These are phyloP conservation scores for Diaphora mendica DNA, from an alignment of 2,888 invertebrate species.

Conservation along the genomic window DNA sequence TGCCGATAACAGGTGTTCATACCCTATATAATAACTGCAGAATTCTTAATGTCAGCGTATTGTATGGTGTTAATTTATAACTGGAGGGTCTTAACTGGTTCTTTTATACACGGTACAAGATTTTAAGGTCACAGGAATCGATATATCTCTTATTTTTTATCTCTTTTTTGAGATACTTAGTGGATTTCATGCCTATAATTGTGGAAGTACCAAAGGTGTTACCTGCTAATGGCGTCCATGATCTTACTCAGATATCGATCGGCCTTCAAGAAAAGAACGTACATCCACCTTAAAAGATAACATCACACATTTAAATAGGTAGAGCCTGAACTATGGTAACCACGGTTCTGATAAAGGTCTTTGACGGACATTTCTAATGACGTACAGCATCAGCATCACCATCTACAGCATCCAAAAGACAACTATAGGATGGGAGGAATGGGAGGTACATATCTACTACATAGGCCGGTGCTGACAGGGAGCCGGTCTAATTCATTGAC, in stretches of 20 bases:
- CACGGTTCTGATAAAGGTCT: too few species aligned
- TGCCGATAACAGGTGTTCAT: slow-evolving; percentile 20
- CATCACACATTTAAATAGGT: too few species aligned
- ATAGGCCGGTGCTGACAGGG: too few species aligned
- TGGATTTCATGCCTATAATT: background rate
- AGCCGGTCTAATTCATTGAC: too few species aligned
- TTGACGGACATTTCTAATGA: too few species aligned
- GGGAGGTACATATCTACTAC: too few species aligned
- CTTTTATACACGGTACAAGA: slow-evolving; percentile 5
- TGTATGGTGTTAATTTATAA: slow-evolving; percentile 54
- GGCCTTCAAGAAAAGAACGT: too few species aligned
- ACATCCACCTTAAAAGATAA: too few species aligned
- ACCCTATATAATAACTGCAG: slow-evolving; percentile 50
- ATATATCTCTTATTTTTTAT: background rate
- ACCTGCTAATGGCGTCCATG: background rate
- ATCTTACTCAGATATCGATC: background rate
- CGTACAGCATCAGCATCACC: too few species aligned
- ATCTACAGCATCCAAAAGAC: too few species aligned
- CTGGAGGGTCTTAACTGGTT: slow-evolving; percentile 25
- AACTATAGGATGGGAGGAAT: too few species aligned
- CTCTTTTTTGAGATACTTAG: background rate
- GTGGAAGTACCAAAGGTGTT: background rate
- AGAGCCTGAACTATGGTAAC: too few species aligned
- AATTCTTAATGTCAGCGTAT: slow-evolving; percentile 51
- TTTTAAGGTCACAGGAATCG: slow-evolving; percentile 12